Conservation (phyloP, 2,113 vertebrate species). For the Tragulus kanchil region DNA sequence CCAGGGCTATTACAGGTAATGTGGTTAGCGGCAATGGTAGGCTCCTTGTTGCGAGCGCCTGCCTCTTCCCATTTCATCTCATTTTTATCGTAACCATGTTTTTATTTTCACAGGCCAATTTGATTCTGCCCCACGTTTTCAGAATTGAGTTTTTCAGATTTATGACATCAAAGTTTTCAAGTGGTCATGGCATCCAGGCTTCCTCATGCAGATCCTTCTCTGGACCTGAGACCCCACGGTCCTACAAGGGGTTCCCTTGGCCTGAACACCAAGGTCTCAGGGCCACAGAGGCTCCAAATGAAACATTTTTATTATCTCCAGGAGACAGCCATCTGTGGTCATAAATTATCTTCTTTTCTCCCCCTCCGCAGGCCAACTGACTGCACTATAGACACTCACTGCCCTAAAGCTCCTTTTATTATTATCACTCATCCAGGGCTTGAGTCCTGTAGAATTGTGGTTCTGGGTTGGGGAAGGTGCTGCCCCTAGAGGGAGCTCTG, state of each 20-base stretch:
- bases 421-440: neutral
- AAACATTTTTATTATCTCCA: neutral
- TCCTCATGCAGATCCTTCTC: neutral
- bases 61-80: slow-evolving; percentile 41
- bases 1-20: slow-evolving; percentile 53
- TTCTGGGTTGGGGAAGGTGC: neutral
- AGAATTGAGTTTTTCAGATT: slow-evolving; percentile 66
- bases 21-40: neutral
- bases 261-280: neutral
- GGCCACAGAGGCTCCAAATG: neutral
- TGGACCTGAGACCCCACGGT: neutral
- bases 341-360: neutral
- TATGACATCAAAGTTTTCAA: slow-evolving; percentile 25
- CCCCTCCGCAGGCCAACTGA: neutral
- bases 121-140: slow-evolving; percentile 45
- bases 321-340: neutral
- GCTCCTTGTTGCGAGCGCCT: neutral
- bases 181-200: neutral
- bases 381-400: too few species aligned
- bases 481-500: neutral
- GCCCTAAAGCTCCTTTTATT: neutral
- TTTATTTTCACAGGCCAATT: slow-evolving; percentile 64
- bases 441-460: neutral
- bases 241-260: neutral
- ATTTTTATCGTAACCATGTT: slow-evolving; percentile 59